These are phyloP conservation scores for Andrena bucephala DNA, from an alignment of 2,888 invertebrate species.

Conservation along the genomic window DNA sequence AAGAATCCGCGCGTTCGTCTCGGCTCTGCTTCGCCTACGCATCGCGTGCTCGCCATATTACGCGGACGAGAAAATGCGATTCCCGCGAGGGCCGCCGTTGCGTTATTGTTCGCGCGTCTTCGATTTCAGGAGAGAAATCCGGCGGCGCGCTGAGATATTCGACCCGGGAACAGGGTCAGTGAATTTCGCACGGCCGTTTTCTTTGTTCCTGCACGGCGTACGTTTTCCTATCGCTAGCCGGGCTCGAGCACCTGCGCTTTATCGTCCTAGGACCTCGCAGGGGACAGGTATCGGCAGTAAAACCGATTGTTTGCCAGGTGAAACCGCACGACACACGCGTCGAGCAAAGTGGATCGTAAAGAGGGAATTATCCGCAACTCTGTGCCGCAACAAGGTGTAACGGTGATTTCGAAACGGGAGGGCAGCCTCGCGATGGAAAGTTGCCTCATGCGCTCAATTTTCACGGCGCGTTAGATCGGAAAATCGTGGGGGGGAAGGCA, in stretches of 20 bases:
- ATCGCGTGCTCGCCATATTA: not conserved
- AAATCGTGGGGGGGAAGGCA: not conserved
- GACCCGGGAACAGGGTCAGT: slow-evolving; percentile 43
- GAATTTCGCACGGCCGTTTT: slow-evolving; percentile 50
- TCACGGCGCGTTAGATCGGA: slow-evolving; percentile 16
- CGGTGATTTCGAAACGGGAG: slow-evolving; percentile 4
- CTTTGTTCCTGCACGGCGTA: slow-evolving; percentile 20
- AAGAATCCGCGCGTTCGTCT: not conserved
- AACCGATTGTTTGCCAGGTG: slow-evolving; percentile 54
- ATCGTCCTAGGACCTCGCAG: slow-evolving; percentile 17
- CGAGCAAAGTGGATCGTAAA: slow-evolving; percentile 68
- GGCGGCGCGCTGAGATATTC: slow-evolving; percentile 23
- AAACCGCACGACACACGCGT: slow-evolving; percentile 50
- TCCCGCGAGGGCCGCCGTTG: slow-evolving; percentile 2
- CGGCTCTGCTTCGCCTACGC: not conserved
- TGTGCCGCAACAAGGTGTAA: slow-evolving; percentile 3
- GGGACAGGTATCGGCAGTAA: slow-evolving; percentile 33
- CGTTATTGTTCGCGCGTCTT: slow-evolving; percentile 42
- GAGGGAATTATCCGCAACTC: slow-evolving; percentile 47
- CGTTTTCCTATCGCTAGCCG: slow-evolving; percentile 31
- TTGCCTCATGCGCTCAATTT: not conserved
- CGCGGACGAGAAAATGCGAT: not conserved
- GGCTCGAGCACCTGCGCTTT: slow-evolving; percentile 15
- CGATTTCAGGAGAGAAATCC: slow-evolving; percentile 58
- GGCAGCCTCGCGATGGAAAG: slow-evolving; percentile 10